Percentiles rank a stretch among this genome's conserved stretches.
Evolutionary conservation across 2,113 vertebrate genomes (phyloP).

Genomic region (Neogale vison): DNA sequence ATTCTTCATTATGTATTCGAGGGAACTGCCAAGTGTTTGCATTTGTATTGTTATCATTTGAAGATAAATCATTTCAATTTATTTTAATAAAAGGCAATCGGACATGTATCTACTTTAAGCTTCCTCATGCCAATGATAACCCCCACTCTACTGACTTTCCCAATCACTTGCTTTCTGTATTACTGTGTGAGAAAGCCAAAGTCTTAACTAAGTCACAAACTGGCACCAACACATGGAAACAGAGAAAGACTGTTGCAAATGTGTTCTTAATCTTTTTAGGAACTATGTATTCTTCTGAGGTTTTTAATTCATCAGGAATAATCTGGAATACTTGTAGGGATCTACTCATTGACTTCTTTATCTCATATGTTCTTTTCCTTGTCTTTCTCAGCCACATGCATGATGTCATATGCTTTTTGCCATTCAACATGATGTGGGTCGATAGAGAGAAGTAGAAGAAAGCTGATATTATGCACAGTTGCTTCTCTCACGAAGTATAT

Average conservation of each 20-base stretch:
- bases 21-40: constrained; percentile 59
- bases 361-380: not conserved
- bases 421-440: not conserved
- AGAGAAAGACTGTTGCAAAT: not conserved
- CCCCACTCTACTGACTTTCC: constrained; percentile 36
- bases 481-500: not conserved
- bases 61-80: constrained; percentile 71
- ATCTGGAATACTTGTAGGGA: not conserved
- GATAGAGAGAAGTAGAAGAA: not conserved
- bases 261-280: constrained; percentile 36
- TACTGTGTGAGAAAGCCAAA: constrained; percentile 48
- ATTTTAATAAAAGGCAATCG: constrained; percentile 73
- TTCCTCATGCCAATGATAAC: constrained; percentile 65
- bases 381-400: not conserved
- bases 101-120: constrained; percentile 58
- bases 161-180: constrained; percentile 46
- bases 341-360: not conserved
- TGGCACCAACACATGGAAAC: not conserved
- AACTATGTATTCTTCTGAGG: not conserved
- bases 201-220: constrained; percentile 39
- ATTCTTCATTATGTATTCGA: constrained; percentile 75
- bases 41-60: constrained; percentile 62
- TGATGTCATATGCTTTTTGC: not conserved
- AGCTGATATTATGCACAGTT: not conserved
- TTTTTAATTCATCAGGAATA: constrained; percentile 42